Percentiles rank a stretch among this genome's conserved stretches.
These are phyloP conservation scores for Gobiocypris rarus DNA, from an alignment of 2,113 vertebrate species.

Conservation along the genomic window DNA sequence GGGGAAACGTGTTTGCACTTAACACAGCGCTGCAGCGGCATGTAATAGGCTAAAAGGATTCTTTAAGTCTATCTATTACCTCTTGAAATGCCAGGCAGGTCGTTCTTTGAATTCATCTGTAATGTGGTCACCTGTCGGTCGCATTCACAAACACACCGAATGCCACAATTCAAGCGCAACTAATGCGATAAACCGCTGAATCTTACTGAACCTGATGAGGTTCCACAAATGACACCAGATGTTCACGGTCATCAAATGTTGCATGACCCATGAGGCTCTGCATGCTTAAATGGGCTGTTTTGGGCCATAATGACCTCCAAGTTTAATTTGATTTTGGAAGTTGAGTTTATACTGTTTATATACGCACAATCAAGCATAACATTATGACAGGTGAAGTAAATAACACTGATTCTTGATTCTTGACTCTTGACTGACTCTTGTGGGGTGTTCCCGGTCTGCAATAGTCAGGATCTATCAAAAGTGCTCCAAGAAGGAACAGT, in stretches of 20 bases:
- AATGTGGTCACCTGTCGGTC: constrained; percentile 26
- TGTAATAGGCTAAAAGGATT: not conserved
- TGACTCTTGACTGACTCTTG: too few species aligned
- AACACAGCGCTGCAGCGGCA: not conserved
- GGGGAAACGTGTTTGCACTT: not conserved
- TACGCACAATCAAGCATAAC: too few species aligned
- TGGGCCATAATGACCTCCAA: not conserved
- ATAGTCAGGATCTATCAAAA: too few species aligned
- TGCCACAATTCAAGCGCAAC: constrained; percentile 27
- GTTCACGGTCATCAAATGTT: not conserved
- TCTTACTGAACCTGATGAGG: constrained; percentile 32
- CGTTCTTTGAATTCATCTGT: constrained; percentile 28
- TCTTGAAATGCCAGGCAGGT: not conserved
- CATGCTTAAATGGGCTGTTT: not conserved
- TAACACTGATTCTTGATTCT: too few species aligned
- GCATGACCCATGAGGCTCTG: not conserved
- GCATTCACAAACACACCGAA: constrained; percentile 17
- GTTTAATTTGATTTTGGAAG: too few species aligned
- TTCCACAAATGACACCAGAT: constrained; percentile 4
- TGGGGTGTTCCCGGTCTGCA: too few species aligned
- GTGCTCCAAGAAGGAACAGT: too few species aligned
- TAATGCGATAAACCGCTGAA: constrained; percentile 34
- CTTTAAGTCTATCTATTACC: constrained; percentile 11
- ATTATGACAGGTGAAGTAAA: too few species aligned
- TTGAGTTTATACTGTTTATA: too few species aligned